phyloP scores from a whole-genome alignment of 1,140 invertebrate species.

The Trissolcus basalis region DNA sequence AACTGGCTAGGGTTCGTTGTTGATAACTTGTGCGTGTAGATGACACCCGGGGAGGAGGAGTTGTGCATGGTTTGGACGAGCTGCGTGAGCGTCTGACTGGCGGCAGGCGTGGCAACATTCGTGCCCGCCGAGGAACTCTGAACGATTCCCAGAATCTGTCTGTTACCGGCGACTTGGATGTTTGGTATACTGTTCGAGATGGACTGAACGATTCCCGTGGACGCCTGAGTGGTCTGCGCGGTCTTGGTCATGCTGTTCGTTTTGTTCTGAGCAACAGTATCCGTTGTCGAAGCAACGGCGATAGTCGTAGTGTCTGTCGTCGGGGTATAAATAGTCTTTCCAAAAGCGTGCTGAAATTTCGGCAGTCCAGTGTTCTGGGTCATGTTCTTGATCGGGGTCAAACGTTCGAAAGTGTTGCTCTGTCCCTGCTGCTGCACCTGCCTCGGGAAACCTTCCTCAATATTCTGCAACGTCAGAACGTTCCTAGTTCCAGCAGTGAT shows the following conservation, averaged over 20 bases:
- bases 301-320: slow-evolving; percentile 66
- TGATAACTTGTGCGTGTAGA: slow-evolving; percentile 74
- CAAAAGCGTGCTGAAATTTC: slow-evolving; percentile 88
- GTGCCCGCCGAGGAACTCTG: slow-evolving; percentile 61
- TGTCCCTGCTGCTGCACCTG: slow-evolving; percentile 36
- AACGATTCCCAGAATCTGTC: slow-evolving; percentile 70
- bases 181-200: slow-evolving; percentile 71
- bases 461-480: slow-evolving; percentile 66
- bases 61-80: slow-evolving; percentile 70
- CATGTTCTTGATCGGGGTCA: slow-evolving; percentile 56
- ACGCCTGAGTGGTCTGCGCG: slow-evolving; percentile 68
- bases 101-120: slow-evolving; percentile 54
- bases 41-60: slow-evolving; percentile 69
- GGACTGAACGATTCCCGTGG: slow-evolving; percentile 63
- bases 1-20: slow-evolving; percentile 70
- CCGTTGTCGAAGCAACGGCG: slow-evolving; percentile 60
- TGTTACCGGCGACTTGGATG: slow-evolving; percentile 63
- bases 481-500: slow-evolving; percentile 65
- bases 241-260: slow-evolving; percentile 69
- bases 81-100: slow-evolving; percentile 69
- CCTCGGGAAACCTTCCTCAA: slow-evolving; percentile 63
- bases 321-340: slow-evolving; percentile 78
- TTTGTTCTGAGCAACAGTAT: slow-evolving; percentile 61
- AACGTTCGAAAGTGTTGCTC: slow-evolving; percentile 63
- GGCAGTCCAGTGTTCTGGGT: slow-evolving; percentile 78